These are phyloP conservation scores for Gephyroberyx darwinii DNA, from an alignment of 2,797 vertebrate genomes.

Conservation along the genomic window DNA sequence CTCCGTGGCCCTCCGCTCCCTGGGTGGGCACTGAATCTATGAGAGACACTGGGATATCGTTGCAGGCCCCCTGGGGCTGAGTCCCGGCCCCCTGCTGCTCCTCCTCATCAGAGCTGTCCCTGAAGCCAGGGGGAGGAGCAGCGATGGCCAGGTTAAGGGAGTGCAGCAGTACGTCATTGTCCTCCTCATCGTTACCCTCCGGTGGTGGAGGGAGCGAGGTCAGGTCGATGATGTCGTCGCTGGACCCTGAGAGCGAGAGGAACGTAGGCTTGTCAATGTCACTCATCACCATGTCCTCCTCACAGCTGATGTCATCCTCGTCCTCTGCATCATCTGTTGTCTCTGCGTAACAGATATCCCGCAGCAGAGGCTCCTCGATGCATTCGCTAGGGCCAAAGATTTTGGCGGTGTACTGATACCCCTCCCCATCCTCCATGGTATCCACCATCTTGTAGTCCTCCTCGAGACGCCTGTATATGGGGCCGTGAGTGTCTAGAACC, in stretches of 20 bases:
- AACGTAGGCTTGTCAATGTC: slow-evolving; percentile 90
- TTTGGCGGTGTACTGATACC: slow-evolving; percentile 90
- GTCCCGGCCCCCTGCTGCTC: slow-evolving; percentile 84
- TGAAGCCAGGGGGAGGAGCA: slow-evolving; percentile 96
- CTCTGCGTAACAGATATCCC: slow-evolving; percentile 97
- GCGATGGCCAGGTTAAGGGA: slow-evolving; percentile 98
- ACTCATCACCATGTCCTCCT: slow-evolving; percentile 92
- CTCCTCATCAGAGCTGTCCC: slow-evolving; percentile 98
- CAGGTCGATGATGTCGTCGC: slow-evolving; percentile 98
- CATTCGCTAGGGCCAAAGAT: slow-evolving; percentile 90
- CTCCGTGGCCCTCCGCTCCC: slow-evolving; percentile 83
- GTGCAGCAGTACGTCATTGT: slow-evolving; percentile 92
- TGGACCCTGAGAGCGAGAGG: slow-evolving; percentile 94
- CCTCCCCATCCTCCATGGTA: slow-evolving; percentile 85
- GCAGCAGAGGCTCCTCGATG: slow-evolving; percentile 95
- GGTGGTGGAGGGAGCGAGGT: slow-evolving; percentile 96
- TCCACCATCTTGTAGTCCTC: slow-evolving; percentile 92
- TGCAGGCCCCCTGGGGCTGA: slow-evolving; percentile 69
- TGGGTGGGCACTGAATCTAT: slow-evolving; percentile 94
- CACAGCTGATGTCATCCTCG: slow-evolving; percentile 97
- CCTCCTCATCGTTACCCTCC: slow-evolving; percentile 92
- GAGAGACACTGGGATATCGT: slow-evolving; percentile 96
- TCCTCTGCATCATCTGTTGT: slow-evolving; percentile 97
- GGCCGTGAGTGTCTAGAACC: slow-evolving; percentile 88
- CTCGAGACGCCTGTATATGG: slow-evolving; percentile 87